Base-by-base conservation (phyloP, 2,888 invertebrate genomes). In the Celastrina argiolus region DNA sequence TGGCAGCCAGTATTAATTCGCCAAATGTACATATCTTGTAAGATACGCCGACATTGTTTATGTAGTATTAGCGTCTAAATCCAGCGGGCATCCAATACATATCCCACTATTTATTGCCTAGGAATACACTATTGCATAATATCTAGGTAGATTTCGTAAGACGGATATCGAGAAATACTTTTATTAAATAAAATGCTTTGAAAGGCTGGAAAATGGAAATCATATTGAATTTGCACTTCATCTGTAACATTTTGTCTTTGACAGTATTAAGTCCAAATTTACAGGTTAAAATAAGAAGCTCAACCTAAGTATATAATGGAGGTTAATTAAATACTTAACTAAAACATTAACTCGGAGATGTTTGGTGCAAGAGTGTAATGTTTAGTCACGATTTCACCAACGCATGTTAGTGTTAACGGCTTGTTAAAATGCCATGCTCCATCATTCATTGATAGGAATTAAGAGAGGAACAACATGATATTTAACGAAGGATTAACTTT, bases 31-130 rank as follows among this genome's bases (percentile, higher is more conserved):
- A 22, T 36, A 12, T 4, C 16, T 22, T 36, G 39, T 61, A 2
- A 61, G 39, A 22, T 59, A 59, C 59, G 8, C 59, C 34, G 61
- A 61, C 61, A n/a, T 61, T 61, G 61, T 39, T 61, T 61, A 61
- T 39, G 39, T 22, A 61, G 34, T 61, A 18, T 14, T 61, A 39
- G 39, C 56, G 65, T 45, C 36, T 39, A 56, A 39, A 56, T 65
- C 39, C 56, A 22, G n/a, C 26, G 56, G 36, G 61, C 18, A 22
- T 18, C 36, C 22, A 18, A 61, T 61, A 61, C 22, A 61, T 65
- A 39, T 56, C 18, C 41, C 63, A 5, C 10, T 51, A 26, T 51
- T 51, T 51, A 51, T 26, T 22, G 18, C 45, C 18, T 6, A 2
- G 8, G 45, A 45, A 18, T 18, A 8, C 45, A 7, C 18, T 45